These are phyloP conservation scores for Grammomys dolichurus DNA, from an alignment of 2,113 vertebrate species.

Conservation along the genomic window DNA sequence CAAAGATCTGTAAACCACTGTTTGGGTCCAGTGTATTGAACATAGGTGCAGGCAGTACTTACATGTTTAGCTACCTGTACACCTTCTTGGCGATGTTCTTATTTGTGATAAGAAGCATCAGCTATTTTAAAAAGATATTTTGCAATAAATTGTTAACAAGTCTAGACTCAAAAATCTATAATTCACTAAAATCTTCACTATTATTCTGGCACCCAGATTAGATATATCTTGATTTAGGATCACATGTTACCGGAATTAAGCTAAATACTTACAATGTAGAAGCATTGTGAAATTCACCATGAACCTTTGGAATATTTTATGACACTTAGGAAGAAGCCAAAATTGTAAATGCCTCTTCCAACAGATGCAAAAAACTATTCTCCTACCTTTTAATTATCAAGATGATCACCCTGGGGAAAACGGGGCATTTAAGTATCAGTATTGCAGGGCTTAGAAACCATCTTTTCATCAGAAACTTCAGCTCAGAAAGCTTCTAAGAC, in stretches of 20 bases:
- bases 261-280: not conserved
- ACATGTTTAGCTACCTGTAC: no score
- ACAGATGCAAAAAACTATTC: constrained; percentile 42
- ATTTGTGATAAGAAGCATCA: not conserved
- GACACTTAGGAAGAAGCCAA: constrained; percentile 41
- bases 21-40: no score
- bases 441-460: no score
- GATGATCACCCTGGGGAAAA: constrained; percentile 67
- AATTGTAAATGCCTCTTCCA: constrained; percentile 60
- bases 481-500: constrained; percentile 67
- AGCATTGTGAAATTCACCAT: constrained; percentile 9
- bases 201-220: not conserved
- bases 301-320: constrained; percentile 41
- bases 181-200: not conserved
- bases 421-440: constrained; percentile 42
- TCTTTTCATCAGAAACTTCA: constrained; percentile 53
- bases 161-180: constrained; percentile 35
- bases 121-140: constrained; percentile 17
- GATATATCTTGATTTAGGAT: not conserved
- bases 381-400: constrained; percentile 74
- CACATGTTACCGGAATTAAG: not conserved
- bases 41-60: no score
- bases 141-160: constrained; percentile 39
- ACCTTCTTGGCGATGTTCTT: not conserved
- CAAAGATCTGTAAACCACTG: no score